Evolutionary conservation across 2,888 invertebrate genomes (phyloP).

Genomic region (Synanthedon formicaeformis): DNA sequence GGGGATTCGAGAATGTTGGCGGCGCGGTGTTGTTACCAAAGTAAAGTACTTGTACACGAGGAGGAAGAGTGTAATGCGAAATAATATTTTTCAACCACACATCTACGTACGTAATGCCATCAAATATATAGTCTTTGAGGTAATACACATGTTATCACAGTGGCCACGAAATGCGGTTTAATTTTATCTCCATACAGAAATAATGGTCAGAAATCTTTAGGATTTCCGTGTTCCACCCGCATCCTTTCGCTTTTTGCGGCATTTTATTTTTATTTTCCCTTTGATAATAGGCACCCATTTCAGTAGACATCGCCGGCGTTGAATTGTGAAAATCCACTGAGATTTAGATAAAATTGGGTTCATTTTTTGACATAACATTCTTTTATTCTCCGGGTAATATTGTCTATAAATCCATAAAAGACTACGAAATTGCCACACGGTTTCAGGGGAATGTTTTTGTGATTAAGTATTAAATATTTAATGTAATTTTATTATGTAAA

Average conservation of each 20-base stretch:
- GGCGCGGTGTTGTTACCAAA: background rate
- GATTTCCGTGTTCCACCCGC: constrained; percentile 13
- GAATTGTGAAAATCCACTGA: constrained; percentile 23
- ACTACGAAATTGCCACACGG: too few relatives aligned
- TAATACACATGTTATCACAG: constrained; percentile 13
- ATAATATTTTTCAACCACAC: constrained; percentile 3
- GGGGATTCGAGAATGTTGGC: background rate
- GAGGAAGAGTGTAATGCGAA: background rate
- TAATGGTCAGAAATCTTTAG: constrained; percentile 24
- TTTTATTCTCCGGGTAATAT: constrained; percentile 1
- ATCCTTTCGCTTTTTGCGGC: constrained; percentile 5
- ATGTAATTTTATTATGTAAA: too few relatives aligned
- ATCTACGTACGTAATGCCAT: too few relatives aligned
- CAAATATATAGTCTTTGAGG: too few relatives aligned
- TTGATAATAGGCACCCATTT: constrained; percentile 2
- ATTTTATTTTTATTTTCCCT: constrained; percentile 4
- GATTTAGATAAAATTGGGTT: constrained; percentile 24
- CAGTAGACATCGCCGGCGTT: constrained; percentile 6
- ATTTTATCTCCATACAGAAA: constrained; percentile 22
- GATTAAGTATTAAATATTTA: too few relatives aligned
- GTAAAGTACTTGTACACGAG: background rate
- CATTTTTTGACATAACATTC: constrained; percentile 14
- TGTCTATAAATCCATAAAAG: too few relatives aligned
- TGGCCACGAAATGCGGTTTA: constrained; percentile 12
- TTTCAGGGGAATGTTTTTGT: too few relatives aligned